These are phyloP conservation scores for Gnathonemus longibarbis DNA, from an alignment of 2,113 vertebrate species.

Conservation along the genomic window DNA sequence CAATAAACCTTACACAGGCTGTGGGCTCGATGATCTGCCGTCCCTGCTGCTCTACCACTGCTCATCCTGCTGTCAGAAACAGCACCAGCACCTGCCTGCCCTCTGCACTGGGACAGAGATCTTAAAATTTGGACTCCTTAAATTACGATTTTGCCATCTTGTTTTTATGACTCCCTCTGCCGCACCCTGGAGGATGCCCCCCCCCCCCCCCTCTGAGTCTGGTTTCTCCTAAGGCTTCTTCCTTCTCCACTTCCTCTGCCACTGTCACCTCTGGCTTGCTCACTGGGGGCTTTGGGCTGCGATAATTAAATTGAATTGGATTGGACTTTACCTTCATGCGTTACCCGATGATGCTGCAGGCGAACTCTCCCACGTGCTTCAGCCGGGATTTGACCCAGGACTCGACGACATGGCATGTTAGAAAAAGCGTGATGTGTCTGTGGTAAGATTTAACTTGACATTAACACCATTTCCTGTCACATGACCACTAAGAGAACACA, in stretches of 20 bases:
- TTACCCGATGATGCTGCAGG: background rate
- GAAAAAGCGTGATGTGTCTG: background rate
- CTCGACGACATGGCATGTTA: background rate
- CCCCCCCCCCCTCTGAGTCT: background rate
- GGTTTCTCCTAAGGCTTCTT: background rate
- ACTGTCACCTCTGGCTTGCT: background rate
- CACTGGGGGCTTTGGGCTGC: background rate
- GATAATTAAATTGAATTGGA: background rate
- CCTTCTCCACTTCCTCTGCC: background rate
- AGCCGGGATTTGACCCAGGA: background rate
- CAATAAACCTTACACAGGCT: background rate
- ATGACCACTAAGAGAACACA: background rate
- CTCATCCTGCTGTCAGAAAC: background rate
- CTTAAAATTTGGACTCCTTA: background rate
- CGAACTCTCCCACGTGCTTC: background rate
- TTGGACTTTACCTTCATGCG: background rate
- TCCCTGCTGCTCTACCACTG: background rate
- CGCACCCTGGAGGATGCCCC: background rate
- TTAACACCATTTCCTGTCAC: background rate
- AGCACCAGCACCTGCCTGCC: background rate
- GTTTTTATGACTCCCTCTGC: background rate
- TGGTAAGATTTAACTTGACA: background rate
- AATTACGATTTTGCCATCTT: background rate
- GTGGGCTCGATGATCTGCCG: background rate
- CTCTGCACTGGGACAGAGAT: background rate